Evolutionary conservation across 1,140 invertebrate species (phyloP), one percentile per base, ranked within the genome.

Genomic region (Trichonephila inaurata): DNA sequence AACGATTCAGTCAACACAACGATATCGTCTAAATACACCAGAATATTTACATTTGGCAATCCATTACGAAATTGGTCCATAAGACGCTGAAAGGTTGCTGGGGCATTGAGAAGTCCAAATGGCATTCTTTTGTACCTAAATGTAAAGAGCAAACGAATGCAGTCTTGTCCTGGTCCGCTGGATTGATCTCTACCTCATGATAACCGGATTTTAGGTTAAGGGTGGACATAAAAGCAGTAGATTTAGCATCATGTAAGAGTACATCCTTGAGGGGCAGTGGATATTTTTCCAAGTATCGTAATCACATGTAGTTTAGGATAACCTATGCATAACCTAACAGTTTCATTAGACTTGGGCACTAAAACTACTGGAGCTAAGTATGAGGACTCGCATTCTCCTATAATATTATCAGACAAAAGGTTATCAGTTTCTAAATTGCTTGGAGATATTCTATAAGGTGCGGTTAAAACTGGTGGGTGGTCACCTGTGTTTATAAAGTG

Each of bases 21-120:
- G 6, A 60, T 86, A n/a, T 60, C 83, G 60, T 86, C 83, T 61
- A 86, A 44, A 44, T 86, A 86, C 24, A 12, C 40, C 6, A 60
- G 58, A 28, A 24, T 61, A 24, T n/a, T 19, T 14, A 86, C n/a
- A 14, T 83, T 16, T 51, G 18, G 18, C 0, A 86, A 18, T 18
- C 83, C 51, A 60, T 61, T 86, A 14, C 21, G 14, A 21, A 86
- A 86, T 3, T 60, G 16, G n/a, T 86, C 6, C 51, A 60, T 86
- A 21, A 86, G 51, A 4, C 58, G 40, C 19, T 62, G 61, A 7
- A 86, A 61, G 12, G 83, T 44, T 16, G 77, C 33, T 40, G 33
- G 40, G 40, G 77, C 40, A n/a, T 82, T 82, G 19, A 18, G 61
- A 8, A 64, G 21, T 19, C 62, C 18, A 21, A 64, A 64, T 21